Percentiles rank a stretch among this genome's conserved stretches.
Conservation (phyloP, 2,888 invertebrate species). For the Platypus cylindrus region DNA sequence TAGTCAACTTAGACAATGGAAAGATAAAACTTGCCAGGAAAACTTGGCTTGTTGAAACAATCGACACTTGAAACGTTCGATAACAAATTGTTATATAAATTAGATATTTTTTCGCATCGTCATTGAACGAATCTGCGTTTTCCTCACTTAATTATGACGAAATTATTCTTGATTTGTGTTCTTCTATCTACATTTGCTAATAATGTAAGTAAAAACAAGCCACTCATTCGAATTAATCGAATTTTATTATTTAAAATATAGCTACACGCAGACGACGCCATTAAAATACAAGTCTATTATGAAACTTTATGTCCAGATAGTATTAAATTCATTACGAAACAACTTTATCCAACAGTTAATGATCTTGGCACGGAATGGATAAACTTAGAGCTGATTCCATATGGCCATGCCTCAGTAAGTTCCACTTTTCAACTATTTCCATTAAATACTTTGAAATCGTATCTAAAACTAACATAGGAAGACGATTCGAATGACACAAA, state of each 20-base stretch:
- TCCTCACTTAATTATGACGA: too few relatives aligned
- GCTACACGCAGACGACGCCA: conserved; percentile 2
- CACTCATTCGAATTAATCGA: too few relatives aligned
- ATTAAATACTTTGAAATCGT: neutral
- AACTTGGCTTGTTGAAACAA: too few relatives aligned
- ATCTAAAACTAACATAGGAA: conserved; percentile 5
- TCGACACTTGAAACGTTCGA: too few relatives aligned
- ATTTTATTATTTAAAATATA: too few relatives aligned
- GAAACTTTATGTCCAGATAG: conserved; percentile 44
- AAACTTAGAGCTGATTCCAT: conserved; percentile 20
- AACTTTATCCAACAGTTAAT: conserved; percentile 35
- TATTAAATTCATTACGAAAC: conserved; percentile 34
- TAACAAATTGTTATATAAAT: too few relatives aligned
- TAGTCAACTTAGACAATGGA: neutral
- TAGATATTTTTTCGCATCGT: too few relatives aligned
- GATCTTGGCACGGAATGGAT: conserved; percentile 10
- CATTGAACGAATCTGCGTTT: too few relatives aligned
- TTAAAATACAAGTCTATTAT: conserved; percentile 40
- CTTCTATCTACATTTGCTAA: too few relatives aligned
- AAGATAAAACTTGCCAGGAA: too few relatives aligned
- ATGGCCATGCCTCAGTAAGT: conserved; percentile 20
- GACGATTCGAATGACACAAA: conserved; percentile 15
- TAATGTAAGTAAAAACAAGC: too few relatives aligned
- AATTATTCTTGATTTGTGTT: too few relatives aligned
- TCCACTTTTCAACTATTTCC: neutral